These are phyloP conservation scores for Tiliacea aurago DNA, from an alignment of 2,888 invertebrate species.

Conservation along the genomic window DNA sequence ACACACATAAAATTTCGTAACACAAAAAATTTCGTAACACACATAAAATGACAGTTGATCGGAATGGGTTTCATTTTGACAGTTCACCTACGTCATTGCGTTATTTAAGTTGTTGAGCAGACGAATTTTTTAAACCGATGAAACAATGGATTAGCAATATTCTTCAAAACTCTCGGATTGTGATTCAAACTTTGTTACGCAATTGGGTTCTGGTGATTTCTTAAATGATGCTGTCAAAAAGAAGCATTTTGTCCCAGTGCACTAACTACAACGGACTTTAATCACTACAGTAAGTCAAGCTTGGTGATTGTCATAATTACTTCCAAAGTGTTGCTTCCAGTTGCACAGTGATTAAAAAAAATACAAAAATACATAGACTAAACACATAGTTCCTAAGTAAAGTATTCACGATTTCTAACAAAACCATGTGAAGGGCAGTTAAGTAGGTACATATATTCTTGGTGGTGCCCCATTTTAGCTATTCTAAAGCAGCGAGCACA, in stretches of 20 bases:
- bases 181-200: no score
- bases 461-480: conserved; percentile 29
- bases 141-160: no score
- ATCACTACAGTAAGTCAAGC: not conserved
- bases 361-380: not conserved
- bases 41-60: no score
- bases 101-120: no score
- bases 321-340: not conserved
- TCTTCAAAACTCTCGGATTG: no score
- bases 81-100: no score
- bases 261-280: not conserved
- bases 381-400: not conserved
- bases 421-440: not conserved
- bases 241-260: not conserved
- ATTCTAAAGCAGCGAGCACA: conserved; percentile 39
- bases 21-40: no score
- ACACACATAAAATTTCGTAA: no score
- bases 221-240: not conserved
- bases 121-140: no score
- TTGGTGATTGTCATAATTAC: not conserved
- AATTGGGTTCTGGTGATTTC: no score
- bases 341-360: not conserved
- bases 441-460: not conserved
- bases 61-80: no score
- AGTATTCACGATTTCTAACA: conserved; percentile 4